Conservation (phyloP, 2,888 invertebrate genomes). For the Beris chalybata region DNA sequence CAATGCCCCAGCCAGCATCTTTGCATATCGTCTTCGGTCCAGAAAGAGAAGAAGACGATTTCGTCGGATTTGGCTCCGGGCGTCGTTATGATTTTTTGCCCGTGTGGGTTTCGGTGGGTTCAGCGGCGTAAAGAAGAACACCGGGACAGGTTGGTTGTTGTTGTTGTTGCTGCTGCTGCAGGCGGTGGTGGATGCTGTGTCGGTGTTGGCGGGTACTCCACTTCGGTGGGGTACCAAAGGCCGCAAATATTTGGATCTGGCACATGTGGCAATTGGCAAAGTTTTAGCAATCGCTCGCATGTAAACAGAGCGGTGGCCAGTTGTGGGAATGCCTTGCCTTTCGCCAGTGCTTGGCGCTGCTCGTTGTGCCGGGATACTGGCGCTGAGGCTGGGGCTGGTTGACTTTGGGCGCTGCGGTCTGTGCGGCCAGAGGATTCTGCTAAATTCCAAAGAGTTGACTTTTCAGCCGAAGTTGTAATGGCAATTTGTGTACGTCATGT, state of each 20-base stretch:
- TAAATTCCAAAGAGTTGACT: slow-evolving; percentile 26
- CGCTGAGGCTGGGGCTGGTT: not conserved
- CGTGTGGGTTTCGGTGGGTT: slow-evolving; percentile 19
- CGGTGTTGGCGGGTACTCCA: not conserved
- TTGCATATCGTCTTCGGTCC: not conserved
- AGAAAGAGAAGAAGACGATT: slow-evolving; percentile 16
- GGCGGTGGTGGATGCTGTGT: not conserved
- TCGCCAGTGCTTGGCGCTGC: not conserved
- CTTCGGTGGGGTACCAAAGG: slow-evolving; percentile 1
- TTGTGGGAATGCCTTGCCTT: slow-evolving; percentile 1
- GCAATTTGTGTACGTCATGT: slow-evolving; percentile 31
- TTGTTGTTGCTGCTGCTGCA: not conserved
- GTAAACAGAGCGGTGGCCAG: slow-evolving; percentile 15
- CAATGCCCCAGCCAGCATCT: slow-evolving; percentile 2
- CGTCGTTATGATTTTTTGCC: slow-evolving; percentile 19
- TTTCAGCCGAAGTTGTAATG: slow-evolving; percentile 14
- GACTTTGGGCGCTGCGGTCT: not conserved
- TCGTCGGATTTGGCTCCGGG: slow-evolving; percentile 26
- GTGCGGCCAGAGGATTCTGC: slow-evolving; percentile 10
- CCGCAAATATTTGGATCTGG: slow-evolving; percentile 25
- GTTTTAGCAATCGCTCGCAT: slow-evolving; percentile 18
- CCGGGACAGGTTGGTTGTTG: slow-evolving; percentile 23
- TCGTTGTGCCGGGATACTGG: not conserved
- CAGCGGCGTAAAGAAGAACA: slow-evolving; percentile 15
- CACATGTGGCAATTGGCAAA: slow-evolving; percentile 25